A percentile compares a stretch with the other conserved stretches of the same genome.
Conservation (phyloP, 2,797 vertebrate species). For the Onychomys leucogaster region DNA sequence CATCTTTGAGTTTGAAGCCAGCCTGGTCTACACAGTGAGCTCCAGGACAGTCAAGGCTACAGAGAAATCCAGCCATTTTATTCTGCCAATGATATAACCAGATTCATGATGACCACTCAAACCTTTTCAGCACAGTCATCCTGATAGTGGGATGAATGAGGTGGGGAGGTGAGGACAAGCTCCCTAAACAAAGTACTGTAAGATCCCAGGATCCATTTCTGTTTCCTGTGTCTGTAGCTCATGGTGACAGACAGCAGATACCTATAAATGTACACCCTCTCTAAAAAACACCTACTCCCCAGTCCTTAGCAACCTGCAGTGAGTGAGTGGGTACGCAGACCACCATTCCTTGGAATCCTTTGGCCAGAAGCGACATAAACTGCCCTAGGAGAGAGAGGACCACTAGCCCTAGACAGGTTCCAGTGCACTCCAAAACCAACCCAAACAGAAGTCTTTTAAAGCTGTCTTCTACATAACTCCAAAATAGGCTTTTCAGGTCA, state of each 20-base stretch:
- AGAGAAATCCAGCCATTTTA: background rate
- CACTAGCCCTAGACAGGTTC: background rate
- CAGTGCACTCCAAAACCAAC: background rate
- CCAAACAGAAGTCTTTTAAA: background rate
- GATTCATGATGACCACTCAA: background rate
- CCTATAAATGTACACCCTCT: background rate
- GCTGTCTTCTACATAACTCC: background rate
- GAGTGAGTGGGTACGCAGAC: background rate
- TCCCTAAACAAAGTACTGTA: background rate
- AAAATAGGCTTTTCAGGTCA: slow-evolving; percentile 1
- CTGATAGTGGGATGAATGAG: background rate
- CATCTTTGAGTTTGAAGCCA: background rate
- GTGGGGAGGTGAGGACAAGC: background rate
- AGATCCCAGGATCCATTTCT: background rate
- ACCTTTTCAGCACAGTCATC: background rate
- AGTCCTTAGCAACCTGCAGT: background rate
- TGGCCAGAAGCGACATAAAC: background rate
- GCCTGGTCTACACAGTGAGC: background rate
- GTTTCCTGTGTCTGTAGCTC: background rate
- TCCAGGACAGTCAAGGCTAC: background rate
- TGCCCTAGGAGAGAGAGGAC: background rate
- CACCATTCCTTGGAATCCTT: background rate
- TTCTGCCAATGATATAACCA: background rate
- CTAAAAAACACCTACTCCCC: background rate
- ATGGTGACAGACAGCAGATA: background rate